phyloP scores from a whole-genome alignment of 2,113 vertebrate genomes.

The Paradoxurus hermaphroditus region DNA sequence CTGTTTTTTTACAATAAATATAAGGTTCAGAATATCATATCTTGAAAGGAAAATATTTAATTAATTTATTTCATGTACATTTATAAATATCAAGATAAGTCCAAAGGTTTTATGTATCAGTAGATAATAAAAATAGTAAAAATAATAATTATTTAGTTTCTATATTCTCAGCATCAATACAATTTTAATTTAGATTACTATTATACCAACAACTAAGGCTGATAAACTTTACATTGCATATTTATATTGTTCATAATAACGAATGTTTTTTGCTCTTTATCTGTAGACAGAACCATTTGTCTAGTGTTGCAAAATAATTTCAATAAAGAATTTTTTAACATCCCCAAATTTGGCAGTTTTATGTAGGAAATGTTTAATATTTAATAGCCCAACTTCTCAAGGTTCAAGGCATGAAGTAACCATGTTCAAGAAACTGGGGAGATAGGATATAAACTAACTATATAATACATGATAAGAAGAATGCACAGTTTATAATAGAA shows the following conservation, averaged over 20 bases:
- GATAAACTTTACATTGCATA: not conserved
- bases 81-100: not conserved
- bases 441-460: slow-evolving; percentile 77
- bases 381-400: slow-evolving; percentile 83
- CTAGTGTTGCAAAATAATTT: not conserved
- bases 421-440: slow-evolving; percentile 66
- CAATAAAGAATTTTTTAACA: not conserved
- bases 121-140: not conserved
- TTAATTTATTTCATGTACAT: not conserved
- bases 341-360: slow-evolving; percentile 4
- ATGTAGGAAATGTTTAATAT: slow-evolving; percentile 80
- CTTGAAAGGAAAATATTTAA: not conserved
- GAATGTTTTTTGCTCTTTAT: not conserved
- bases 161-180: not conserved
- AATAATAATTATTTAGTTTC: not conserved
- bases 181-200: not conserved
- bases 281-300: not conserved
- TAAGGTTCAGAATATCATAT: not conserved
- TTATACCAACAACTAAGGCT: not conserved
- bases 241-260: not conserved
- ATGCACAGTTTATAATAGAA: slow-evolving; percentile 86
- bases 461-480: slow-evolving; percentile 68
- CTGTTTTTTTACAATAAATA: not conserved
- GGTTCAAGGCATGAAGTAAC: slow-evolving; percentile 74
- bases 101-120: not conserved